Conservation (phyloP, 2,797 vertebrate species). For the Pteronotus mesoamericanus region DNA sequence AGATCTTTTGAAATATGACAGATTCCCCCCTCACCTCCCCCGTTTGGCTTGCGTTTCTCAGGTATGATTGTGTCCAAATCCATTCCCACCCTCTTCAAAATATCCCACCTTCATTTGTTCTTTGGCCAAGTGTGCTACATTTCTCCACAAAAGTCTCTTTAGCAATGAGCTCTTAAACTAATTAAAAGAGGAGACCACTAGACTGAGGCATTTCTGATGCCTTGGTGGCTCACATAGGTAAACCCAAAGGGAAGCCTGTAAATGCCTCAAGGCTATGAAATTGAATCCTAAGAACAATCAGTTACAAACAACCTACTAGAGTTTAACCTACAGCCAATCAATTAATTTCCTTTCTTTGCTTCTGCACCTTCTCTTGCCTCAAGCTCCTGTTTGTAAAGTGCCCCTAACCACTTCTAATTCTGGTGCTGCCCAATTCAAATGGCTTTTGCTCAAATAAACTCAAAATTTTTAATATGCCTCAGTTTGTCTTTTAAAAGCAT, state of each 20-base stretch:
- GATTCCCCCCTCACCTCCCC: neutral
- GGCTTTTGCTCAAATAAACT: neutral
- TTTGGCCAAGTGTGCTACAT: neutral
- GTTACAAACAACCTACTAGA: neutral
- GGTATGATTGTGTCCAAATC: neutral
- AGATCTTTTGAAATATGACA: constrained; percentile 3
- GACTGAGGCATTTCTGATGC: neutral
- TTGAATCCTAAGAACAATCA: neutral
- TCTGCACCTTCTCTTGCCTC: neutral
- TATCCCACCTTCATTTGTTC: constrained; percentile 22
- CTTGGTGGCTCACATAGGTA: too few relatives aligned
- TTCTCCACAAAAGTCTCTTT: constrained; percentile 12
- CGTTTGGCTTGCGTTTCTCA: neutral
- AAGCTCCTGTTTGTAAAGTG: neutral
- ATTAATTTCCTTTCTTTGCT: neutral
- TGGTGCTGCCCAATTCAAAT: neutral
- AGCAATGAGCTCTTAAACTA: neutral
- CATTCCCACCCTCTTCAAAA: neutral
- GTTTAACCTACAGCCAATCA: neutral
- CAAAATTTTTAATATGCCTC: neutral
- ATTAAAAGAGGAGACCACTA: neutral
- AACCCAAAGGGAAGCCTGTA: neutral
- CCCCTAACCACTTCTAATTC: neutral
- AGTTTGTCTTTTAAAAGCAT: neutral
- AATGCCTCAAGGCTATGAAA: neutral